A percentile compares a stretch with the other conserved stretches of the same genome.
These are phyloP conservation scores for Cyphomyrus discorhynchus DNA, from an alignment of 2,113 vertebrate genomes.

Conservation along the genomic window DNA sequence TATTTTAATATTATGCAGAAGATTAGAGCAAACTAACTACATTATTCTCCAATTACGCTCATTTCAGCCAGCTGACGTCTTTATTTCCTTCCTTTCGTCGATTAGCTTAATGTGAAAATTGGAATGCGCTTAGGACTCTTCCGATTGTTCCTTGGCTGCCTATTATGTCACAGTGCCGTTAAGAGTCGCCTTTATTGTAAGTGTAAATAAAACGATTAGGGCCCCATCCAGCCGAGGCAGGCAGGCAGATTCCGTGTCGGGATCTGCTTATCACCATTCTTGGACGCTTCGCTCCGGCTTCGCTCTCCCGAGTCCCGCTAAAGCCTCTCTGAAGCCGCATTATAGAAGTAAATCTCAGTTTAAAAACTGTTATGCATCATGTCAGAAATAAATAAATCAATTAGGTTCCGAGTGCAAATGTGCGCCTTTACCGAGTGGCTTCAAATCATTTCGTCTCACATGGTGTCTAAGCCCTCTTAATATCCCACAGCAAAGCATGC, in stretches of 20 bases:
- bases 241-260: conserved; percentile 63
- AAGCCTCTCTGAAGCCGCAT: conserved; percentile 49
- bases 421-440: conserved; percentile 38
- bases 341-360: conserved; percentile 55
- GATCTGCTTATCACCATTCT: conserved; percentile 71
- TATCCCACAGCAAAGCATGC: conserved; percentile 42
- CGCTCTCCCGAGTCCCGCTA: conserved; percentile 43
- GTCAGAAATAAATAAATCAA: conserved; percentile 60
- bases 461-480: conserved; percentile 48
- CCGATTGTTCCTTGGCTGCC: conserved; percentile 67
- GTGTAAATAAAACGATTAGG: conserved; percentile 77
- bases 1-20: conserved; percentile 79
- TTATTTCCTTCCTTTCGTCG: conserved; percentile 75
- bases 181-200: conserved; percentile 67
- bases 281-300: conserved; percentile 60
- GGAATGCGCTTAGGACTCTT: conserved; percentile 68
- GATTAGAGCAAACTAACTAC: conserved; percentile 85
- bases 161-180: conserved; percentile 71
- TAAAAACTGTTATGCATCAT: conserved; percentile 52
- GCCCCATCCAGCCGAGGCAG: conserved; percentile 56
- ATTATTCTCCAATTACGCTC: conserved; percentile 82
- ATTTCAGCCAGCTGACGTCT: conserved; percentile 81
- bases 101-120: conserved; percentile 90
- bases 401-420: conserved; percentile 45
- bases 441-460: conserved; percentile 51